Base-by-base conservation (phyloP, 2,797 vertebrate genomes). In the Atherinosoma microstoma region DNA sequence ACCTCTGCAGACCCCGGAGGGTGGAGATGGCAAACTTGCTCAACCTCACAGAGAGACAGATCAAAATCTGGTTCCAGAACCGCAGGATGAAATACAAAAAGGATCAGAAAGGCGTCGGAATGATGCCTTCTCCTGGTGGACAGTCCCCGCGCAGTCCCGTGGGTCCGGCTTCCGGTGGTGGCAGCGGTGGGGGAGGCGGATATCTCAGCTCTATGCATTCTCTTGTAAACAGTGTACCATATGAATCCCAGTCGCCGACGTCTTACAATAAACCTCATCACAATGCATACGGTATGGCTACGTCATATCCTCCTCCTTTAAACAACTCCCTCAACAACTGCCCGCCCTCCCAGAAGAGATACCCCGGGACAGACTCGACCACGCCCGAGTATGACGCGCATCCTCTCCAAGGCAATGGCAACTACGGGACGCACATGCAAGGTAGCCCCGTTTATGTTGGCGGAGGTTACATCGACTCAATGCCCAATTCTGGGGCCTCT, bases 21-120 rank as follows among this genome's bases (percentile, higher is more conserved):
- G 97, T 98, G 86, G 98, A 99, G 92, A 99, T 99, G 98, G 98
- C 98, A 61, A 99, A 98, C 90, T 90, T 98, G 89, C 96, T 99
- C 83, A 99, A 98, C 92, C 96, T 99, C 86, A 98, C 98, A 0
- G 98, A 99, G 90, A 96, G 97, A 93, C 98, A 99, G 94, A 99
- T 99, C 86, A 99, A 99, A 93, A 99, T 99, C 88, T 99, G 98
- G 98, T 99, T 99, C 91, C 98, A 99, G 93, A 99, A 99, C 84
- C 97, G 97, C 78, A 95, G 98, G 88, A 99, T 99, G 98, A 99
- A 99, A 83, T 98, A 99, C 91, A 99, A 99, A 94, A 99, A 99
- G 91, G 97, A 99, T 94, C 98, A 99, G 90, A 99, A 98, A 88
- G 97, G 97, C 57, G 96, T 97, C 62, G 96, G 97, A 58, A 97